phyloP scores from a whole-genome alignment of 2,797 vertebrate species.

The Trichosurus vulpecula region DNA sequence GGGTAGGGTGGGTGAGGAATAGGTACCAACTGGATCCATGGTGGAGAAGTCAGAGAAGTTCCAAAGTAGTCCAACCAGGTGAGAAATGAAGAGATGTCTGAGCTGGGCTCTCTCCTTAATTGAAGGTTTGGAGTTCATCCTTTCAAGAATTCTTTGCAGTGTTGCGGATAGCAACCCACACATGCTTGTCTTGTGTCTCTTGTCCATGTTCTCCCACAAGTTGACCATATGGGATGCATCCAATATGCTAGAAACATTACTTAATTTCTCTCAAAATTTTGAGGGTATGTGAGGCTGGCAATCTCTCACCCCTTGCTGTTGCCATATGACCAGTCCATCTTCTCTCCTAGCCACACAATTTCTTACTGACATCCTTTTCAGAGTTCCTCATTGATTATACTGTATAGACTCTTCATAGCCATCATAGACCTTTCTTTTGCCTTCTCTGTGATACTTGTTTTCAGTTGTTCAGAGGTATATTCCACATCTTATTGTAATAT shows the following conservation, averaged over 20 bases:
- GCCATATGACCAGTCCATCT: background rate
- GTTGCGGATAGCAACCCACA: background rate
- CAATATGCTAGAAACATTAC: background rate
- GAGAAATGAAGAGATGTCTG: background rate
- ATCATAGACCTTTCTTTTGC: background rate
- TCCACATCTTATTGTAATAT: background rate
- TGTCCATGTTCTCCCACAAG: background rate
- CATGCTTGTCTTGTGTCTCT: background rate
- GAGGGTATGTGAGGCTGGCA: background rate
- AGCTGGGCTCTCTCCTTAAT: background rate
- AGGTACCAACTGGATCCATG: background rate
- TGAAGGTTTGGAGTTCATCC: background rate
- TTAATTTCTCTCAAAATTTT: background rate
- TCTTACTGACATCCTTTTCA: background rate
- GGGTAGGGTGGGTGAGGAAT: background rate
- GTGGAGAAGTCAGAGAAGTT: background rate
- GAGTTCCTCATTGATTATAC: background rate
- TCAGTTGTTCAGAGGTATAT: background rate
- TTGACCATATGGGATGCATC: background rate
- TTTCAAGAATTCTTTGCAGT: background rate
- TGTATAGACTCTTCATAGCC: background rate
- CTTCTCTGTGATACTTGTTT: background rate
- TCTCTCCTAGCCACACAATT: background rate
- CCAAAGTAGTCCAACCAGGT: background rate
- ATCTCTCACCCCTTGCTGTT: background rate